Conservation (phyloP, 2,888 invertebrate genomes). For the Tridacna gigas region DNA sequence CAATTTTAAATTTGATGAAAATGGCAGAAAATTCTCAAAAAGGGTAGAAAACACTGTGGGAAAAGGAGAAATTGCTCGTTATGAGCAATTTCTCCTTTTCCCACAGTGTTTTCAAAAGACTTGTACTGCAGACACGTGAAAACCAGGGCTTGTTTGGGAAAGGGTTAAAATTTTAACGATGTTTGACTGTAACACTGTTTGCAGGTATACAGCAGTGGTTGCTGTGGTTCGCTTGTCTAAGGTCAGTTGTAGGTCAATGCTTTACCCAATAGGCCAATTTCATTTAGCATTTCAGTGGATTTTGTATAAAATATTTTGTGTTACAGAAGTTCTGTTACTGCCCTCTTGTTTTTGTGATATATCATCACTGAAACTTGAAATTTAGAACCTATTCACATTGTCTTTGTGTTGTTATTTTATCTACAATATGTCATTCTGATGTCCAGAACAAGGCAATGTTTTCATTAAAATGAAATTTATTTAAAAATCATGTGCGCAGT, state of each 20-base stretch:
- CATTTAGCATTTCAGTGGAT: too few species aligned
- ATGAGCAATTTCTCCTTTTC: neutral
- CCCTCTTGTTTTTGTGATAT: too few species aligned
- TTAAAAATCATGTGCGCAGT: too few species aligned
- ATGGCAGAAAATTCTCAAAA: neutral
- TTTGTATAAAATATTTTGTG: too few species aligned
- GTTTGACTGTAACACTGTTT: neutral
- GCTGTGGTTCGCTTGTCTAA: constrained; percentile 16
- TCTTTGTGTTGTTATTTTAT: too few species aligned
- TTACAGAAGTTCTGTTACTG: too few species aligned
- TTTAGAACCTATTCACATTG: too few species aligned
- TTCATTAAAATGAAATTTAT: too few species aligned
- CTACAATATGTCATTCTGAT: too few species aligned
- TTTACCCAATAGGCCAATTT: too few species aligned
- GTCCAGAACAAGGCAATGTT: too few species aligned
- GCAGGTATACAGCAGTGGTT: constrained; percentile 18
- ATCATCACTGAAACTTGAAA: too few species aligned
- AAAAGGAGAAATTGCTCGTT: neutral
- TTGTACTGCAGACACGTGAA: neutral
- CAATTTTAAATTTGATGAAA: neutral
- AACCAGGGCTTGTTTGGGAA: neutral
- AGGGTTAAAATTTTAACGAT: neutral
- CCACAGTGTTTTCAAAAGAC: neutral
- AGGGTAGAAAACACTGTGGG: neutral
- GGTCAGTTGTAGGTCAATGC: constrained; percentile 1